phyloP scores from a whole-genome alignment of 2,888 invertebrate genomes.

The Heliconius hortense region DNA sequence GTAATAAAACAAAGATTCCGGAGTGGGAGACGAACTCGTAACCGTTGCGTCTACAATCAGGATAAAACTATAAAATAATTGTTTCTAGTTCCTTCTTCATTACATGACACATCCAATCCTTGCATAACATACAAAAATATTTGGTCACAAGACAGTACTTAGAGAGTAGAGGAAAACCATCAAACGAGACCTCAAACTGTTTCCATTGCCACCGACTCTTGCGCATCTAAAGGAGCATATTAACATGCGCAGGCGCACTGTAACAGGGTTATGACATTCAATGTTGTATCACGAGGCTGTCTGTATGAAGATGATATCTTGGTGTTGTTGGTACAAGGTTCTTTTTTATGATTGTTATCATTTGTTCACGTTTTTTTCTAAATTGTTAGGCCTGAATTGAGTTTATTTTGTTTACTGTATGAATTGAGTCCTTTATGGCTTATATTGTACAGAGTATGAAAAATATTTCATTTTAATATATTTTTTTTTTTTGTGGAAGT shows the following conservation, averaged over 20 bases:
- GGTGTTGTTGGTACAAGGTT: constrained; percentile 11
- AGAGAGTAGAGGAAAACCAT: constrained; percentile 26
- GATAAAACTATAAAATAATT: background rate
- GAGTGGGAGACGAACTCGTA: too few relatives aligned
- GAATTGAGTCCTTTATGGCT: too few relatives aligned
- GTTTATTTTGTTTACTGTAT: too few relatives aligned
- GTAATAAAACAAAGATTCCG: too few relatives aligned
- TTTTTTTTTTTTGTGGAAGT: too few relatives aligned
- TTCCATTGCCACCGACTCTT: constrained; percentile 35
- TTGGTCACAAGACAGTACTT: constrained; percentile 28
- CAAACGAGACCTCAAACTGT: constrained; percentile 40
- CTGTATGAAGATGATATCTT: constrained; percentile 15
- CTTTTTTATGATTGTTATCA: constrained; percentile 8
- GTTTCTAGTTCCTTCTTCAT: background rate
- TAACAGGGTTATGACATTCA: constrained; percentile 34
- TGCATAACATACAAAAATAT: constrained; percentile 13
- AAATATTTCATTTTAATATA: too few relatives aligned
- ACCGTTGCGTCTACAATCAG: too few relatives aligned
- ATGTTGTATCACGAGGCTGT: constrained; percentile 28
- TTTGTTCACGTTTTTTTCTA: constrained; percentile 6
- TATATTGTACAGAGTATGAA: too few relatives aligned
- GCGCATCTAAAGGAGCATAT: constrained; percentile 46
- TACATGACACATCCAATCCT: background rate
- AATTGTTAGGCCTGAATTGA: background rate
- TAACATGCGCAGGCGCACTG: constrained; percentile 43